phyloP scores from a whole-genome alignment of 2,113 vertebrate species.

The Notarius lentiginosus region DNA sequence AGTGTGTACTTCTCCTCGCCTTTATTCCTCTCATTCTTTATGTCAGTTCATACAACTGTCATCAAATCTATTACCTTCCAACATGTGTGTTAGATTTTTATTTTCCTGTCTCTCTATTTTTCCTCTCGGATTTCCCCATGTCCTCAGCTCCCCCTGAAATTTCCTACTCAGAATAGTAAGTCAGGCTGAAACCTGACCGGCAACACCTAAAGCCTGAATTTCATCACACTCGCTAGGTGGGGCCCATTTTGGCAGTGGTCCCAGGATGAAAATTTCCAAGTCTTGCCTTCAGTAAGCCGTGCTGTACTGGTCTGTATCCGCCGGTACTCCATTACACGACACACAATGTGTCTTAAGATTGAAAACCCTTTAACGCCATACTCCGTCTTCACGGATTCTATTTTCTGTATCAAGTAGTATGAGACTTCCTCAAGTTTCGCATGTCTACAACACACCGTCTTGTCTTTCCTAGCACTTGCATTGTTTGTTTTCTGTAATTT shows the following conservation, averaged over 20 bases:
- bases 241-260: constrained; percentile 33
- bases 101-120: not conserved
- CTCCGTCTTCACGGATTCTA: not conserved
- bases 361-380: not conserved
- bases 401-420: not conserved
- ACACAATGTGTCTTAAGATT: not conserved
- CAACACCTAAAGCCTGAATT: constrained; percentile 11
- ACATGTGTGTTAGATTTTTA: not conserved
- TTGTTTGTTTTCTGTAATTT: not conserved
- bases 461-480: not conserved
- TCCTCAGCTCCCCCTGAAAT: constrained; percentile 23
- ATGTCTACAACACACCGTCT: not conserved
- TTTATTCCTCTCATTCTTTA: not conserved
- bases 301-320: not conserved
- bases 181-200: constrained; percentile 36
- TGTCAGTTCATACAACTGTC: not conserved
- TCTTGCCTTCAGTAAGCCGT: constrained; percentile 1
- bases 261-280: constrained; percentile 10
- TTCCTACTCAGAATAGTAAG: constrained; percentile 7
- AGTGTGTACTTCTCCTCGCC: not conserved
- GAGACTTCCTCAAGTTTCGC: not conserved
- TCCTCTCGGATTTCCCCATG: not conserved
- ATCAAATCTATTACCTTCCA: not conserved
- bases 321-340: not conserved
- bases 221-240: constrained; percentile 33